Percentiles rank a stretch among this genome's conserved stretches.
phyloP scores from a whole-genome alignment of 1,140 invertebrate genomes.

The Wiebesia pumilae region DNA sequence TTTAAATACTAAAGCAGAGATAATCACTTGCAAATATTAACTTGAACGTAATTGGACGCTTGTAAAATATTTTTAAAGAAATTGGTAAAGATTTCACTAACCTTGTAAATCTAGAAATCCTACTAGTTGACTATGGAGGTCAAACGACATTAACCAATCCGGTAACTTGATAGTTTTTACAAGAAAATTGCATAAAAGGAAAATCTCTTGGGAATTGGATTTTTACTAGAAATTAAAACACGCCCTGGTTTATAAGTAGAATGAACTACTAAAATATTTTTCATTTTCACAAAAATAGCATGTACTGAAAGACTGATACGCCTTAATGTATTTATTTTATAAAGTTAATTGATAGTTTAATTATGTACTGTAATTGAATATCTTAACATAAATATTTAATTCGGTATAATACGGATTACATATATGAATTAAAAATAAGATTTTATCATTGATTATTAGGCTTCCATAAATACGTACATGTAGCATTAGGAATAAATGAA shows the following conservation, averaged over 20 bases:
- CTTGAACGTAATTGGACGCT: no score
- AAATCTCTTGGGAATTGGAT: constrained; percentile 13
- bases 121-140: not conserved
- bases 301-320: not conserved
- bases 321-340: not conserved
- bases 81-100: constrained; percentile 6
- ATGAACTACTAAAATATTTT: not conserved
- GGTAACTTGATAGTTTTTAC: constrained; percentile 22
- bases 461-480: no score
- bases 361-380: not conserved
- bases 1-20: not conserved
- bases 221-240: not conserved
- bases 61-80: not conserved
- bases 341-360: not conserved
- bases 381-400: no score
- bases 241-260: not conserved
- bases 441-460: no score
- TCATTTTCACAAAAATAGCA: not conserved
- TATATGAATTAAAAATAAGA: no score
- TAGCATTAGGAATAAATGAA: no score
- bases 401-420: no score
- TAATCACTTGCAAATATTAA: not conserved
- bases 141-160: constrained; percentile 3
- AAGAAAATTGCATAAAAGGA: constrained; percentile 21
- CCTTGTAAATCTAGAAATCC: not conserved